These are phyloP conservation scores for Axea sp. DNA, from an alignment of 2,888 invertebrate species.

Conservation along the genomic window DNA sequence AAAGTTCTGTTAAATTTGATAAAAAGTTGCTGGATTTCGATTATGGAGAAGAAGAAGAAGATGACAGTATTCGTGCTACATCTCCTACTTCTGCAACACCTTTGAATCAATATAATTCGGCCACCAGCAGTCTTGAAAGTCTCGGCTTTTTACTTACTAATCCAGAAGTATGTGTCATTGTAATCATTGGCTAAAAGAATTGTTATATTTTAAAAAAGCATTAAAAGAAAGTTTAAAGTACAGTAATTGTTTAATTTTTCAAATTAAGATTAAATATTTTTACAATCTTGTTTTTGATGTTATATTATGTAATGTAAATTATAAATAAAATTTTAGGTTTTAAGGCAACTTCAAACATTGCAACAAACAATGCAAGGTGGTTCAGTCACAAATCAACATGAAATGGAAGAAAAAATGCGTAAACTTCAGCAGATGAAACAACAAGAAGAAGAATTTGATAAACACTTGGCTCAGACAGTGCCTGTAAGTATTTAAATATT, in stretches of 20 bases:
- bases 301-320: too few species aligned
- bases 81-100: constrained; percentile 77
- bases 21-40: constrained; percentile 93
- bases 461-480: constrained; percentile 87
- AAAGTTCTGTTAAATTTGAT: constrained; percentile 85
- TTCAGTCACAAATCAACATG: constrained; percentile 80
- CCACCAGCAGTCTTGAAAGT: constrained; percentile 74
- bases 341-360: constrained; percentile 92
- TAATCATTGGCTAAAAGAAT: background rate
- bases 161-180: constrained; percentile 72
- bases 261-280: too few species aligned
- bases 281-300: too few species aligned
- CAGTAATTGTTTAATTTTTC: too few species aligned
- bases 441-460: constrained; percentile 88
- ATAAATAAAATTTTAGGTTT: constrained; percentile 81
- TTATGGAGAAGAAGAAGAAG: constrained; percentile 95
- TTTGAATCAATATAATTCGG: constrained; percentile 66
- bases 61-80: constrained; percentile 80
- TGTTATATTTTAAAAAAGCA: too few species aligned
- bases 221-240: too few species aligned
- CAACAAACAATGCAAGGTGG: constrained; percentile 80
- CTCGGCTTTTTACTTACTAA: constrained; percentile 76
- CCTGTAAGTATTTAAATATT: constrained; percentile 80
- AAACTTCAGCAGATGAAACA: constrained; percentile 86
- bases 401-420: constrained; percentile 85